Base-by-base conservation (phyloP, 2,888 invertebrate genomes). In the Prosopocoilus inquinatus region DNA sequence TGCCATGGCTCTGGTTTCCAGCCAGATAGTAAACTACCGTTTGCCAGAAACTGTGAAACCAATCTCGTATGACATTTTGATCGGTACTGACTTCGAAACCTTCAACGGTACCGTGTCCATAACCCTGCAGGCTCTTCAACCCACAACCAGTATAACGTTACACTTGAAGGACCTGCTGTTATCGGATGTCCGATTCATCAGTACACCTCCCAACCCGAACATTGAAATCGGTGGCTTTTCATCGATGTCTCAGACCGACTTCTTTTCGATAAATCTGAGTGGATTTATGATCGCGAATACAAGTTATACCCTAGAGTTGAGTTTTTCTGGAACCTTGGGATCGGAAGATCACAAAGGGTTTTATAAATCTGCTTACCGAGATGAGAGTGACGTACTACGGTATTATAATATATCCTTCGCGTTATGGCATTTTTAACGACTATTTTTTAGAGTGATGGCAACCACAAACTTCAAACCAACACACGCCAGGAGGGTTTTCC, bases 401-500 rank as follows among this genome's bases (percentile, higher is more conserved):
- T 55, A 47, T 28, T 5, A 28, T 4, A 28, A 28, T 4, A 28
- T 28, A 28, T 28, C 5, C 20, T 28, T 3, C 20, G 20, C 9
- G 15, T 41, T 13, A 41, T 2, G 13, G 16, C 9, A 41, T 7
- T 9, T 41, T 9, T 41, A 12, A 13, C 7, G 12, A n/a, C 9
- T 41, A 1, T 41, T 41, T 46, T 9, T 3, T 55, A 55, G 55
- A 32, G 47, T 46, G 50, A 46, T 50, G 47, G 57, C 54, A 33
- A 44, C 50, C 32, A 57, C 57, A 2, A 52, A 57, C 35, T 49
- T 57, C 12, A 50, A 57, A 53, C 16, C 57, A 3, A 57, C 57
- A 2, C 46, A 85, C 53, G 86, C 86, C 0, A 82, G 88, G 11
- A 78, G 77, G 59, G 89, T 86, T 0, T 89, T 90, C 71, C 90